Evolutionary conservation across 2,797 vertebrate genomes (phyloP), one percentile per base, ranked within the genome.

Genomic region (Xerus rutilus): DNA sequence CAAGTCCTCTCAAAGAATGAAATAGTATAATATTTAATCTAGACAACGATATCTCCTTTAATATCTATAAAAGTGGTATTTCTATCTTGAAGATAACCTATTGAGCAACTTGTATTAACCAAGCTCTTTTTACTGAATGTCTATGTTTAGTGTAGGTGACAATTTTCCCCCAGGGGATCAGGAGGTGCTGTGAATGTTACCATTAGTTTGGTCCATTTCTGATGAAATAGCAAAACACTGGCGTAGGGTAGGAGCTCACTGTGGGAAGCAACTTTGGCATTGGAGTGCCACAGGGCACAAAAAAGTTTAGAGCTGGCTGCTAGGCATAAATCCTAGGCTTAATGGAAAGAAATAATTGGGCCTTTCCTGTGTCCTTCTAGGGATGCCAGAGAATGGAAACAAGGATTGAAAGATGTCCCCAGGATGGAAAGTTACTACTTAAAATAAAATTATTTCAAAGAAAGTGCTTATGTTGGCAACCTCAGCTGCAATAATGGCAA

Each of bases 391-490:
- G 35, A 79, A 87, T 5, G 4, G 28, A 82, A 23, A 45, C 13
- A 43, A 18, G 1, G 43, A 57, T 59, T 77, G 39, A 79, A 87
- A 84, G 82, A 86, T 3, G 77, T 65, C 7, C n/a, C 69, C 21
- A 30, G 20, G 3, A 57, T 73, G 23, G 59, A 90, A 90, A 79
- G 47, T 45, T 59, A 65, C 15, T 70, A 69, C 59, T 89, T 32
- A 83, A 81, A 89, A 73, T 64, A 47, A 85, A 95, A 91, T 10
- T 72, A 43, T 4, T 13, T 28, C n/a, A 35, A 92, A 97, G 81
- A 35, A 85, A 76, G 43, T 74, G 79, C 14, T 67, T 90, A 49
- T 52, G n/a, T 59, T 92, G 83, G 7, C 52, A 85, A 67, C 45
- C 17, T 81, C 72, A 82, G 57, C 39, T 21, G 86, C 32, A 79